phyloP scores from a whole-genome alignment of 2,797 vertebrate species.

The Tangara arthus region DNA sequence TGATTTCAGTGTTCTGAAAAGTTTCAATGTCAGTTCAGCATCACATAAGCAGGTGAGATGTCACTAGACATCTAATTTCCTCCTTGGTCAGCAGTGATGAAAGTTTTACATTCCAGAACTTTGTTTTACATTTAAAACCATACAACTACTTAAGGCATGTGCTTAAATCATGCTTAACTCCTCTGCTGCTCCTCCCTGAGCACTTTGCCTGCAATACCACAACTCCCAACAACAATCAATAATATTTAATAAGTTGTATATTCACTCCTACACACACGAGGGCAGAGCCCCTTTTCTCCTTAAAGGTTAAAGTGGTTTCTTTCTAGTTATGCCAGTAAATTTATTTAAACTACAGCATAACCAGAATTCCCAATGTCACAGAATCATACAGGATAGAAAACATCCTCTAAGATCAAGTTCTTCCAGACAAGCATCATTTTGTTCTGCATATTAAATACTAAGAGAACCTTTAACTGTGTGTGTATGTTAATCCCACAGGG shows the following conservation, averaged over 20 bases:
- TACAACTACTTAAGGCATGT: background rate
- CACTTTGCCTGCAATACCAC: background rate
- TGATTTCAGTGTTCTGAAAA: background rate
- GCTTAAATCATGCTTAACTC: background rate
- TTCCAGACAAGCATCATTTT: background rate
- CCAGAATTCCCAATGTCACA: background rate
- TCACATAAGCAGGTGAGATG: background rate
- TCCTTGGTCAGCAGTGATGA: background rate
- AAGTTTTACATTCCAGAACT: background rate
- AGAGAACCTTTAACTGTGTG: background rate
- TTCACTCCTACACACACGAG: background rate
- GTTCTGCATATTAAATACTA: background rate
- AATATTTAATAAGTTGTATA: background rate
- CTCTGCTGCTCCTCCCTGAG: background rate
- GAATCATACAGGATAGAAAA: background rate
- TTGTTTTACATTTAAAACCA: background rate
- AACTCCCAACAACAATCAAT: background rate
- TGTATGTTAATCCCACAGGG: background rate
- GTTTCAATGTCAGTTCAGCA: background rate
- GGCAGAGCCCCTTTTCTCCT: background rate
- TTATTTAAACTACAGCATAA: background rate
- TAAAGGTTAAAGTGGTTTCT: background rate
- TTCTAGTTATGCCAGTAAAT: background rate
- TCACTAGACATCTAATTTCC: background rate
- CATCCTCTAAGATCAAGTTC: background rate